Conservation (phyloP, 2,888 invertebrate species). For the Nomada goodeniana region DNA sequence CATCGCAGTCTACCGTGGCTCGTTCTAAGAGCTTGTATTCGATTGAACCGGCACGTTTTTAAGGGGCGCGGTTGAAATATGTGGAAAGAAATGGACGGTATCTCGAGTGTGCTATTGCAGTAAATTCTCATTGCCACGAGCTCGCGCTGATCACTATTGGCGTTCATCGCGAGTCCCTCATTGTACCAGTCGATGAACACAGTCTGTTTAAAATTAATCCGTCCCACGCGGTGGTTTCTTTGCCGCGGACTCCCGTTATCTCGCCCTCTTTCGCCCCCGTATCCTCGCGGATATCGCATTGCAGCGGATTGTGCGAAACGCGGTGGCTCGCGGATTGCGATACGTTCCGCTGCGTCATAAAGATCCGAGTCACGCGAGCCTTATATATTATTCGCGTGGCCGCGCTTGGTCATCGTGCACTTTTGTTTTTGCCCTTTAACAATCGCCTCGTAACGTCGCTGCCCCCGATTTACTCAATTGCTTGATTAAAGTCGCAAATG, state of each 20-base stretch:
- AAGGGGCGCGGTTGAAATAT: not conserved
- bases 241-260: not conserved
- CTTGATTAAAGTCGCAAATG: not conserved
- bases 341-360: constrained; percentile 63
- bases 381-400: constrained; percentile 64
- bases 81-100: not conserved
- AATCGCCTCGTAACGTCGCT: constrained; percentile 28
- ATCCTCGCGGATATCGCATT: constrained; percentile 4
- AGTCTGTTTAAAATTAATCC: not conserved
- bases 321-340: constrained; percentile 47
- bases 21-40: too few species aligned
- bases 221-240: not conserved
- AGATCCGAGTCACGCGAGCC: constrained; percentile 65
- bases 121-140: not conserved
- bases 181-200: not conserved
- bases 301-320: not conserved
- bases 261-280: not conserved
- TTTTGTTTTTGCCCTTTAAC: constrained; percentile 7
- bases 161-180: not conserved
- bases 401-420: constrained; percentile 48
- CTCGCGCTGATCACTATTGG: not conserved
- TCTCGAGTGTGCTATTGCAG: not conserved
- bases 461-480: constrained; percentile 25
- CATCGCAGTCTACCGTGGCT: too few species aligned
- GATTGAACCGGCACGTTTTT: too few species aligned